phyloP scores from a whole-genome alignment of 2,888 invertebrate genomes.

The Cremastinae sp. region DNA sequence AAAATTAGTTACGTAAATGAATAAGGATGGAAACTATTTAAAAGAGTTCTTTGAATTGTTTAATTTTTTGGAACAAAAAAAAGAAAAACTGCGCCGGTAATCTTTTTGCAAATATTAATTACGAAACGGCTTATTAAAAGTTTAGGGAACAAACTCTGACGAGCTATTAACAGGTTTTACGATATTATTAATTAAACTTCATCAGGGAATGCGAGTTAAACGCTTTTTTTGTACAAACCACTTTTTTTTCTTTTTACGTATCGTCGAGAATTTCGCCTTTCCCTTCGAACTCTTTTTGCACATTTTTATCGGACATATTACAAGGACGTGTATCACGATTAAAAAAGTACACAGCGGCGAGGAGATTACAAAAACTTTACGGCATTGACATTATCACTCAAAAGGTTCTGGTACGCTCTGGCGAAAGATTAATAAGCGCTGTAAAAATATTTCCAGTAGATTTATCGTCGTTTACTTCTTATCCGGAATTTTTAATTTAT shows the following conservation, averaged over 20 bases:
- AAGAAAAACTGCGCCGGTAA: background rate
- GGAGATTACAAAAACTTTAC: background rate
- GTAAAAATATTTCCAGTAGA: constrained; percentile 3
- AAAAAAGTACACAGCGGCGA: background rate
- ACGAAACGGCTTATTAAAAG: constrained; percentile 48
- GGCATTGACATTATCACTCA: background rate
- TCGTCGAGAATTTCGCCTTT: background rate
- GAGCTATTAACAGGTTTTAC: constrained; percentile 18
- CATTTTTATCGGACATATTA: background rate
- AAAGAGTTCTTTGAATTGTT: background rate
- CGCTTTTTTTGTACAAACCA: background rate
- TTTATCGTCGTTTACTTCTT: too few relatives aligned
- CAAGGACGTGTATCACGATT: background rate
- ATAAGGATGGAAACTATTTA: too few relatives aligned
- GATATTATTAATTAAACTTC: constrained; percentile 19
- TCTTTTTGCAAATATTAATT: constrained; percentile 33
- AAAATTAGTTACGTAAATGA: too few relatives aligned
- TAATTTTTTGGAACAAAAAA: constrained; percentile 8
- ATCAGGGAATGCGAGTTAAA: constrained; percentile 9
- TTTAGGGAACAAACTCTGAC: background rate
- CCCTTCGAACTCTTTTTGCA: background rate
- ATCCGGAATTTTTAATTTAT: background rate
- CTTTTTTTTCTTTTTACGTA: background rate
- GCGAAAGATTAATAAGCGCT: background rate
- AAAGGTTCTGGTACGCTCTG: too few relatives aligned